These are phyloP conservation scores for Colinus virginianus DNA, from an alignment of 2,113 vertebrate genomes.

Conservation along the genomic window DNA sequence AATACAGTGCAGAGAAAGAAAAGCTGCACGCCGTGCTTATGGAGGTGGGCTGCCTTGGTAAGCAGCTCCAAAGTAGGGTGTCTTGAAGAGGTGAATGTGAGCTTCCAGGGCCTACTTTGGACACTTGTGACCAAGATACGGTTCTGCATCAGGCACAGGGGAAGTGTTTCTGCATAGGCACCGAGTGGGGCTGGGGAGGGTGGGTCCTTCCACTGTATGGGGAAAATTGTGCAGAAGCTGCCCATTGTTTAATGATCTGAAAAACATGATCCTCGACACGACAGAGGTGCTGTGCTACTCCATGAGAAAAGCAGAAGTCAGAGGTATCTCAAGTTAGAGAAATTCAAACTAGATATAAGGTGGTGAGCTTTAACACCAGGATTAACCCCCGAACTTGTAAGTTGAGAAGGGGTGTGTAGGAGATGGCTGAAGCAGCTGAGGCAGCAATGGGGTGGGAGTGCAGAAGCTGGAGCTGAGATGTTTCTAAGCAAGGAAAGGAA, in stretches of 20 bases:
- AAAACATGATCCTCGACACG: neutral
- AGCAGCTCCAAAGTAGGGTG: neutral
- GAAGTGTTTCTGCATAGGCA: neutral
- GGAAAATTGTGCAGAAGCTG: neutral
- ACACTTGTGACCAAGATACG: rapidly evolving
- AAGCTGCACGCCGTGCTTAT: rapidly evolving
- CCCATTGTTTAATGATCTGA: neutral
- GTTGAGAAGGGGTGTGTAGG: neutral
- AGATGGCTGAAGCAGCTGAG: neutral
- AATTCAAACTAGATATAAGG: rapidly evolving
- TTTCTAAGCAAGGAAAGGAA: neutral
- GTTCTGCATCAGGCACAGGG: neutral
- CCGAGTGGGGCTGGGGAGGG: neutral
- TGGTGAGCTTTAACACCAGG: neutral
- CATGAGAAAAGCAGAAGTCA: neutral
- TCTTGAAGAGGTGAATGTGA: neutral
- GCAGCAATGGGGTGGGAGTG: neutral
- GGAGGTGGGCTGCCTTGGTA: neutral
- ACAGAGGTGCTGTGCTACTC: neutral
- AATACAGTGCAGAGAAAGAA: neutral
- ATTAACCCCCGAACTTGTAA: neutral
- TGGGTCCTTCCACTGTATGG: neutral
- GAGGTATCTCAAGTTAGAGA: rapidly evolving
- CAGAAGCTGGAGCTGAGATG: neutral
- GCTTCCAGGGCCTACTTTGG: neutral